Evolutionary conservation across 2,888 invertebrate genomes (phyloP).

Genomic region (Clitarchus hookeri): DNA sequence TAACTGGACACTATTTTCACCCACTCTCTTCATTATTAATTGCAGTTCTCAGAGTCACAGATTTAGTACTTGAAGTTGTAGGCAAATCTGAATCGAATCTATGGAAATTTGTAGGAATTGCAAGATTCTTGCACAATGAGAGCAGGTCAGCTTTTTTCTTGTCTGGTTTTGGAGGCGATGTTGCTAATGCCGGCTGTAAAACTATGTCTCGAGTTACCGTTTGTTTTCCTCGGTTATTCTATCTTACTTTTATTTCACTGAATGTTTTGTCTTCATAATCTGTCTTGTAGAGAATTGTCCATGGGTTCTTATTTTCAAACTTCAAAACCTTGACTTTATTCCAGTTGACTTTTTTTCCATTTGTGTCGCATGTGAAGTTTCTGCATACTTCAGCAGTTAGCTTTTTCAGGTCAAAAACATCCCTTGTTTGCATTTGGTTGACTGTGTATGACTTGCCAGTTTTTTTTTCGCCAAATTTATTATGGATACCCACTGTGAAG

Average conservation of each 20-base stretch:
- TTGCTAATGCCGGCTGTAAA: too few species aligned
- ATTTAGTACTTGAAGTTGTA: not conserved
- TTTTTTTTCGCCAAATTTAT: not conserved
- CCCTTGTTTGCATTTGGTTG: constrained; percentile 17
- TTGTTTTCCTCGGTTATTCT: too few species aligned
- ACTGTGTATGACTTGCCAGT: not conserved
- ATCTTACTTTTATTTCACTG: not conserved
- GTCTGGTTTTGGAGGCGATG: too few species aligned
- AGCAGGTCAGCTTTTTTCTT: constrained; percentile 11
- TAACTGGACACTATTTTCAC: not conserved
- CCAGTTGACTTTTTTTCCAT: constrained; percentile 21
- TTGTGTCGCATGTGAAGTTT: constrained; percentile 16
- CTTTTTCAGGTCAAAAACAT: constrained; percentile 7
- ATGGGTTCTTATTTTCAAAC: not conserved
- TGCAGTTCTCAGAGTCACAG: not conserved
- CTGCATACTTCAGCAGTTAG: not conserved
- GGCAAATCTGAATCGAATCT: constrained; percentile 15
- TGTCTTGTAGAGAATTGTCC: constrained; percentile 7
- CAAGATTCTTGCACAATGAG: constrained; percentile 12
- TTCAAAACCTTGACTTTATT: constrained; percentile 22
- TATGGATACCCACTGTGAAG: not conserved
- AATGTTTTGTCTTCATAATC: constrained; percentile 1
- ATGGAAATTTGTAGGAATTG: constrained; percentile 8
- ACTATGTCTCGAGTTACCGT: too few species aligned
- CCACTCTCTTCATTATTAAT: not conserved